These are phyloP conservation scores for Zalophus californianus DNA, from an alignment of 2,797 vertebrate species.

Conservation along the genomic window DNA sequence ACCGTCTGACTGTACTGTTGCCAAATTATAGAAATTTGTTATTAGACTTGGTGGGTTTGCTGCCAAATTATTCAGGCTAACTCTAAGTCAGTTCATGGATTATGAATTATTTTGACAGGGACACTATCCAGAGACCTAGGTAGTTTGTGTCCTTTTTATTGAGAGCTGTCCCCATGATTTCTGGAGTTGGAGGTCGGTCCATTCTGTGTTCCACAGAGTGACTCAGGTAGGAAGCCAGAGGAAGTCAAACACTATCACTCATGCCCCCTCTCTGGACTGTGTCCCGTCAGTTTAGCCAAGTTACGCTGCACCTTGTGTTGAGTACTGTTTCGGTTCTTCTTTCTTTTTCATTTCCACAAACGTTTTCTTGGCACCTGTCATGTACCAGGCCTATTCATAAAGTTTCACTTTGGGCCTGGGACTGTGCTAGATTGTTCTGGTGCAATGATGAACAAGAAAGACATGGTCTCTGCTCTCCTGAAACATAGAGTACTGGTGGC, in stretches of 20 bases:
- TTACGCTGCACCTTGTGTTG: not conserved
- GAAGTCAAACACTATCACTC: not conserved
- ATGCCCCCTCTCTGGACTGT: not conserved
- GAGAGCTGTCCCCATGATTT: not conserved
- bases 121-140: not conserved
- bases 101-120: not conserved
- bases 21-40: not conserved
- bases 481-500: not conserved
- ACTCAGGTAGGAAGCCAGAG: not conserved
- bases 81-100: not conserved
- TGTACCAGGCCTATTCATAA: too few relatives aligned
- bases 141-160: slow-evolving; percentile 3
- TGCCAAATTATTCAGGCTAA: slow-evolving; percentile 9
- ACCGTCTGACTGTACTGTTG: not conserved
- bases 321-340: not conserved
- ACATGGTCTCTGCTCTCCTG: not conserved
- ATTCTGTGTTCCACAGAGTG: not conserved
- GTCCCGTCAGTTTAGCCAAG: not conserved
- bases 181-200: not conserved
- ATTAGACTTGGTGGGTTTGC: not conserved
- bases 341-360: too few relatives aligned
- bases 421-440: not conserved
- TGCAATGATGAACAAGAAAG: not conserved
- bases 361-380: too few relatives aligned
- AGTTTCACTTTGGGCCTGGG: not conserved